Percentiles rank a stretch among this genome's conserved stretches.
Evolutionary conservation across 2,113 vertebrate genomes (phyloP).

Genomic region (Sprattus sprattus): DNA sequence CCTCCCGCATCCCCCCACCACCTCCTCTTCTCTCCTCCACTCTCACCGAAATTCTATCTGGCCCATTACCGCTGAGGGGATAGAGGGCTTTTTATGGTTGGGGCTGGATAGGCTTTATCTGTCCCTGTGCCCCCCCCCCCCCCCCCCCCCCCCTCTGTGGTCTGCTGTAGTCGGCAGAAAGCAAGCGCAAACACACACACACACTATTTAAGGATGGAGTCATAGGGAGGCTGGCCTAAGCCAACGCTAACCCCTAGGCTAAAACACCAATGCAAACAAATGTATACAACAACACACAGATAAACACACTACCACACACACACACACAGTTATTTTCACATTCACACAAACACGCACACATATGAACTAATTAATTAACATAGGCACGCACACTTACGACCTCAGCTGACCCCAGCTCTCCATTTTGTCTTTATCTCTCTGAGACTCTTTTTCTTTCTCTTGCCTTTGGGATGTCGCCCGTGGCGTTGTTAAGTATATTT

Average conservation of each 20-base stretch:
- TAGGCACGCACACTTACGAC: neutral
- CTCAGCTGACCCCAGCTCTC: neutral
- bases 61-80: slow-evolving; percentile 1
- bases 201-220: neutral
- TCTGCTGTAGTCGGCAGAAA: neutral
- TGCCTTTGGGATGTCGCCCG: neutral
- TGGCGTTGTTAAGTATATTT: neutral
- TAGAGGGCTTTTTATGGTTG: neutral
- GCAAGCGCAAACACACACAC: neutral
- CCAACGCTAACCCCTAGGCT: neutral
- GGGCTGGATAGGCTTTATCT: neutral
- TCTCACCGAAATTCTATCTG: neutral
- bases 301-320: neutral
- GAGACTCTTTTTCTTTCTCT: neutral
- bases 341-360: no score
- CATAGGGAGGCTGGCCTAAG: neutral
- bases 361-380: neutral
- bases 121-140: neutral
- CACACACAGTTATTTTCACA: neutral
- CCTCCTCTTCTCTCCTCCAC: neutral
- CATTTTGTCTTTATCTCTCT: neutral
- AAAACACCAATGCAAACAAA: neutral
- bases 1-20: neutral
- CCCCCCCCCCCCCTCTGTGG: neutral
- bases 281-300: neutral